These are phyloP conservation scores for Conistra vaccinii DNA, from an alignment of 2,888 invertebrate genomes.

Conservation along the genomic window DNA sequence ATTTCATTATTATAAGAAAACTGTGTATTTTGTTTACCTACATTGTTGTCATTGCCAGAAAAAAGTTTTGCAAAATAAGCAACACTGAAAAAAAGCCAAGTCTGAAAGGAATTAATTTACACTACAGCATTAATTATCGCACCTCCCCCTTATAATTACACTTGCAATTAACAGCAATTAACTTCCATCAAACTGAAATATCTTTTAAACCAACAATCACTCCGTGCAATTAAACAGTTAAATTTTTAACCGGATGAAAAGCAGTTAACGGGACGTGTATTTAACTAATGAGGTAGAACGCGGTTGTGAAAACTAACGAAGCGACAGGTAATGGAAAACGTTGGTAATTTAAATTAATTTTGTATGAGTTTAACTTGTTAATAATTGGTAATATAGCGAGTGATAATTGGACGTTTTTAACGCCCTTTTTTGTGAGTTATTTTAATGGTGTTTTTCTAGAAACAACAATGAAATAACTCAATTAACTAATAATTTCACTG, in stretches of 20 bases:
- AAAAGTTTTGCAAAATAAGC: background rate
- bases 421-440: background rate
- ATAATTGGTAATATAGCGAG: constrained; percentile 23
- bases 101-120: background rate
- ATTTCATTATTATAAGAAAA: too few relatives aligned
- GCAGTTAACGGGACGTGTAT: constrained; percentile 39
- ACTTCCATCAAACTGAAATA: constrained; percentile 37
- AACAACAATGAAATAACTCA: too few relatives aligned
- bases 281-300: constrained; percentile 54
- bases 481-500: too few relatives aligned
- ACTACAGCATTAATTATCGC: constrained; percentile 15
- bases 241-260: constrained; percentile 49
- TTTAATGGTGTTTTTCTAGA: background rate
- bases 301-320: constrained; percentile 44
- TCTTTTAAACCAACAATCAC: constrained; percentile 45
- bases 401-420: constrained; percentile 16
- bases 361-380: constrained; percentile 44
- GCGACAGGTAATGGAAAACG: constrained; percentile 41
- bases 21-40: too few relatives aligned
- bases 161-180: constrained; percentile 41
- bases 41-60: too few relatives aligned
- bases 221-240: constrained; percentile 53
- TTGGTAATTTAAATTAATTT: constrained; percentile 47
- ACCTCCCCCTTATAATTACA: constrained; percentile 20
- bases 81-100: background rate